Percentiles rank a stretch among this genome's conserved stretches.
Evolutionary conservation across 2,888 invertebrate genomes (phyloP).

Genomic region (Cheilosia impressa): DNA sequence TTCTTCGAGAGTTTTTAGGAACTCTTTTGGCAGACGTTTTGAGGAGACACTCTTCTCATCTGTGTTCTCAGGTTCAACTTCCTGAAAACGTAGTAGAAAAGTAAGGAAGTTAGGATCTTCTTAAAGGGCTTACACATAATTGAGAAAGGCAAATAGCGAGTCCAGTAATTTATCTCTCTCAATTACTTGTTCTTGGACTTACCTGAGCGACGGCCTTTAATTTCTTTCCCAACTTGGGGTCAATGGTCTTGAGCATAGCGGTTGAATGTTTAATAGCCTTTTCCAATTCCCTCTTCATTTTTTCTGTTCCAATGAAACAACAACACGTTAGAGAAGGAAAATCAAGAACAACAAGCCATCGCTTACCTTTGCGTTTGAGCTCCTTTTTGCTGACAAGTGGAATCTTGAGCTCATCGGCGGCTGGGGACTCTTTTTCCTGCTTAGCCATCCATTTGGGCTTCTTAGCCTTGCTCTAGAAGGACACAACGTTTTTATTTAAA

Average conservation of each 20-base stretch:
- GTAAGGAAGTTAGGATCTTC: too few species aligned
- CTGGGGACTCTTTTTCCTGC: conserved; percentile 14
- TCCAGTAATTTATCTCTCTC: too few species aligned
- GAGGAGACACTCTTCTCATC: neutral
- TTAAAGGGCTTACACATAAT: too few species aligned
- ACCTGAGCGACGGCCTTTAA: conserved; percentile 3
- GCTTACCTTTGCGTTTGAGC: conserved; percentile 74
- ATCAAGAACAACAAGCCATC: neutral
- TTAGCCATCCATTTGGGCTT: conserved; percentile 66
- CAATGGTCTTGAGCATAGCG: conserved; percentile 39
- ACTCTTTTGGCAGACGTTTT: conserved; percentile 66
- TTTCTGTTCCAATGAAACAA: conserved; percentile 76
- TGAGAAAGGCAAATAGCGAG: too few species aligned
- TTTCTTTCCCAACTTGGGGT: conserved; percentile 20
- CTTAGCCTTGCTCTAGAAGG: conserved; percentile 70
- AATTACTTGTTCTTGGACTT: neutral
- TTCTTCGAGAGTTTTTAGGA: conserved; percentile 59
- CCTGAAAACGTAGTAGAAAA: conserved; percentile 26
- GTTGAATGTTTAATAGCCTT: conserved; percentile 76
- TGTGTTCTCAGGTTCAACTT: neutral
- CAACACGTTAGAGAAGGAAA: neutral
- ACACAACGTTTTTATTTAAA: neutral
- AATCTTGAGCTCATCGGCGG: conserved; percentile 37
- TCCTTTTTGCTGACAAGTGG: conserved; percentile 67
- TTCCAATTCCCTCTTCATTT: conserved; percentile 73